These are phyloP conservation scores for Todus mexicanus DNA, from an alignment of 2,797 vertebrate genomes.

Conservation along the genomic window DNA sequence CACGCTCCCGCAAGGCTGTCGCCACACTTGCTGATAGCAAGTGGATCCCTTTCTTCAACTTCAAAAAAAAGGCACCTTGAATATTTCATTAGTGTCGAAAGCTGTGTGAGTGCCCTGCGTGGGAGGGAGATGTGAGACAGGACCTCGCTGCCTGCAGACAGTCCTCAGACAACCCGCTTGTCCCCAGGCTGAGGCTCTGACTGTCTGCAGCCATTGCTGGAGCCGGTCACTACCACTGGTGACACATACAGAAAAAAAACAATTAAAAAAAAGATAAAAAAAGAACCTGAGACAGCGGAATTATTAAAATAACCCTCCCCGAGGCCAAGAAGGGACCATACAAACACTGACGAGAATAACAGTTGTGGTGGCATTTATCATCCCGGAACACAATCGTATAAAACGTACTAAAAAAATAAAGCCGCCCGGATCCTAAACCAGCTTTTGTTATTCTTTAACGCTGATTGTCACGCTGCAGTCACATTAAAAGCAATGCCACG, in stretches of 20 bases:
- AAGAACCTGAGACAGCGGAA: neutral
- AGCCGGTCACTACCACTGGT: neutral
- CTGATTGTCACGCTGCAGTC: neutral
- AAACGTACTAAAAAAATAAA: neutral
- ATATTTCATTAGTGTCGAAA: neutral
- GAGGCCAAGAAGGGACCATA: neutral
- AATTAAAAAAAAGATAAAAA: neutral
- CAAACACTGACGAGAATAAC: neutral
- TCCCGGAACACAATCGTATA: neutral
- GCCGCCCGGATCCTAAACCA: neutral
- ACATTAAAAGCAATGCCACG: neutral
- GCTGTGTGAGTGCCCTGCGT: too few species aligned
- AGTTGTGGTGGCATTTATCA: neutral
- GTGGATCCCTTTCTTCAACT: neutral
- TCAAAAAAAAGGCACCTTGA: neutral
- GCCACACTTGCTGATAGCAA: neutral
- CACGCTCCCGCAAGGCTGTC: neutral
- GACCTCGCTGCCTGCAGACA: neutral
- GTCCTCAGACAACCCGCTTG: neutral
- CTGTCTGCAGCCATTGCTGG: neutral
- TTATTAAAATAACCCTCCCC: neutral
- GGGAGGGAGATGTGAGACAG: too few species aligned
- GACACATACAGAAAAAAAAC: rapidly evolving
- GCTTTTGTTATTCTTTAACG: neutral
- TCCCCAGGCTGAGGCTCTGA: too few species aligned